Evolutionary conservation across 2,888 invertebrate genomes (phyloP).

Genomic region (Aleiodes alternator): DNA sequence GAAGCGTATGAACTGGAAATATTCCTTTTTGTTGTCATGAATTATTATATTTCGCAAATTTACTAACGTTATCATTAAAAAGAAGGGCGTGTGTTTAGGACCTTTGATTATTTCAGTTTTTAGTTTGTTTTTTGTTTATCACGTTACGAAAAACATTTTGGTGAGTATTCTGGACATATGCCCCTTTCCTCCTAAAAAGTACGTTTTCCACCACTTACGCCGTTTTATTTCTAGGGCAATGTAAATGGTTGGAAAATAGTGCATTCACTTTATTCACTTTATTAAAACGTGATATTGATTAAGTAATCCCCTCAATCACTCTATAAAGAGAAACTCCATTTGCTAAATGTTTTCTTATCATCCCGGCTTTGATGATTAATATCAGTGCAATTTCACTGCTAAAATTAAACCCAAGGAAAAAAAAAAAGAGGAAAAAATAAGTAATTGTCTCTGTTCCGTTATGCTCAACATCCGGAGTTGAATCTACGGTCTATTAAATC

Average conservation of each 20-base stretch:
- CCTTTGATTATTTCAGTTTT: no score
- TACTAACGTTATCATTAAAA: no score
- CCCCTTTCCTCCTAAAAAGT: no score
- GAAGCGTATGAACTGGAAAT: no score
- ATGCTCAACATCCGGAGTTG: slow-evolving; percentile 26
- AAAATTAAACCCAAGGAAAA: not conserved
- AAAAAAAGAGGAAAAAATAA: not conserved
- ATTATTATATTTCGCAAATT: no score
- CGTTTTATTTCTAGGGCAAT: no score
- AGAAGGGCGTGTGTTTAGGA: no score
- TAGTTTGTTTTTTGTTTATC: no score
- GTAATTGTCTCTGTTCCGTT: slow-evolving; percentile 34
- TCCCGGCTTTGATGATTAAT: slow-evolving; percentile 13
- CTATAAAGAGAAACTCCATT: not conserved
- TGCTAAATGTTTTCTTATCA: slow-evolving; percentile 17
- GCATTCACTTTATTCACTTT: not conserved
- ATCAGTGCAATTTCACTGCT: not conserved
- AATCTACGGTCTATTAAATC: slow-evolving; percentile 69
- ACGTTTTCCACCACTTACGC: no score
- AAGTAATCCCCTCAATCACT: not conserved
- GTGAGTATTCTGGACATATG: no score
- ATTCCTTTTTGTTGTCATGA: no score
- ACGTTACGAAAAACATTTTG: no score
- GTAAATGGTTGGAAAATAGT: slow-evolving; percentile 6
- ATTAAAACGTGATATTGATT: not conserved